These are phyloP conservation scores for Aphis gossypii DNA, from an alignment of 1,140 invertebrate species.

Conservation along the genomic window DNA sequence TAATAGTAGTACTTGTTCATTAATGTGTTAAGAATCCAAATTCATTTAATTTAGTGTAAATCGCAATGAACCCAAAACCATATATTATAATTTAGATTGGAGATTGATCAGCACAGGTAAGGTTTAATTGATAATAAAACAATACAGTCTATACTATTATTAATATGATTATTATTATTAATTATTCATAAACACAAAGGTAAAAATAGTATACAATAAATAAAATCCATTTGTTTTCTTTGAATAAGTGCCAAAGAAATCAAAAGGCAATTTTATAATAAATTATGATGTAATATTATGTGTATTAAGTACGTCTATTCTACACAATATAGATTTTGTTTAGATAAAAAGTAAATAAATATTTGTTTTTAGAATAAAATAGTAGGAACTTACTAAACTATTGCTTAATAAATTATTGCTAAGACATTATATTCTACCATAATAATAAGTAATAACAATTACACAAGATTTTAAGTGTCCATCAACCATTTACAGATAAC, in stretches of 20 bases:
- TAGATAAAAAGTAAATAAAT: slow-evolving; percentile 46
- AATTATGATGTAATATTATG: slow-evolving; percentile 8
- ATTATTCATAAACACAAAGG: slow-evolving; percentile 15
- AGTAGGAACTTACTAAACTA: slow-evolving; percentile 56
- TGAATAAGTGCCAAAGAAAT: neutral
- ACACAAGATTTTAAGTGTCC: neutral
- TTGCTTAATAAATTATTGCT: slow-evolving; percentile 54
- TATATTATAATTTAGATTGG: neutral
- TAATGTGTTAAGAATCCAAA: too few species aligned
- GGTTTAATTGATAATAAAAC: neutral
- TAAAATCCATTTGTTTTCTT: neutral
- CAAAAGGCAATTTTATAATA: neutral
- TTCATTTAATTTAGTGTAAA: too few species aligned
- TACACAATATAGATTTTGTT: slow-evolving; percentile 44
- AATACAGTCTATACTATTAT: neutral
- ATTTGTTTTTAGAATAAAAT: slow-evolving; percentile 47
- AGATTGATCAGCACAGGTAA: neutral
- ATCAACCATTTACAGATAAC: neutral
- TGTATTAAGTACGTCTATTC: slow-evolving; percentile 45
- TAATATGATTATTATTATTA: slow-evolving; percentile 14
- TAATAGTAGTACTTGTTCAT: too few species aligned
- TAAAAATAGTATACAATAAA: slow-evolving; percentile 29
- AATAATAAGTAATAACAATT: neutral
- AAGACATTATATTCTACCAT: slow-evolving; percentile 11
- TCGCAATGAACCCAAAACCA: neutral